Conservation (phyloP, 2,888 invertebrate species). For the Campoletis raptor region DNA sequence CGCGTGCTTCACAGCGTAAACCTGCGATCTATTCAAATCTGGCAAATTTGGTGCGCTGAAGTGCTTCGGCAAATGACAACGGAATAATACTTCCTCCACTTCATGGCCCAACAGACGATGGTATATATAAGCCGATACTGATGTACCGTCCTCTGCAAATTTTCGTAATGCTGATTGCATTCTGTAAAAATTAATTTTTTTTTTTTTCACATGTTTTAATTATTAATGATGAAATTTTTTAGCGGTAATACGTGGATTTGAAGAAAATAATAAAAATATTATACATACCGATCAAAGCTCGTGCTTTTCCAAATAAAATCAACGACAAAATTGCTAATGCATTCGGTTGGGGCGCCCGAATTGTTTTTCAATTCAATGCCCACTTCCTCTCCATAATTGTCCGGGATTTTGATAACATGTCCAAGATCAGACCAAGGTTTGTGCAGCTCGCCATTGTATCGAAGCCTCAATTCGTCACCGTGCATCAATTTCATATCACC, state of each 20-base stretch:
- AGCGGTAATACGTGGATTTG: too few species aligned
- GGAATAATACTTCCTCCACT: slow-evolving; percentile 96
- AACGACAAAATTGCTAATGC: slow-evolving; percentile 97
- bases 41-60: slow-evolving; percentile 99
- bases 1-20: slow-evolving; percentile 99
- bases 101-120: slow-evolving; percentile 98
- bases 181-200: slow-evolving; percentile 84
- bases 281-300: slow-evolving; percentile 94
- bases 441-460: slow-evolving; percentile 96
- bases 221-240: neutral
- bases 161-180: slow-evolving; percentile 98
- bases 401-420: slow-evolving; percentile 98
- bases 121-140: slow-evolving; percentile 99
- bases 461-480: slow-evolving; percentile 97
- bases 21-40: slow-evolving; percentile 98
- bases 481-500: slow-evolving; percentile 99
- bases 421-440: slow-evolving; percentile 99
- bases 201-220: neutral
- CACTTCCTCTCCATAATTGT: slow-evolving; percentile 99
- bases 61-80: slow-evolving; percentile 97
- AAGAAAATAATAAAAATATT: neutral
- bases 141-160: slow-evolving; percentile 98
- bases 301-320: slow-evolving; percentile 99
- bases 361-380: slow-evolving; percentile 98
- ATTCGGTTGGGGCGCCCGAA: slow-evolving; percentile 96